Evolutionary conservation across 2,113 vertebrate genomes (phyloP), one percentile per base, ranked within the genome.

Genomic region (Hydrochoerus hydrochaeris): DNA sequence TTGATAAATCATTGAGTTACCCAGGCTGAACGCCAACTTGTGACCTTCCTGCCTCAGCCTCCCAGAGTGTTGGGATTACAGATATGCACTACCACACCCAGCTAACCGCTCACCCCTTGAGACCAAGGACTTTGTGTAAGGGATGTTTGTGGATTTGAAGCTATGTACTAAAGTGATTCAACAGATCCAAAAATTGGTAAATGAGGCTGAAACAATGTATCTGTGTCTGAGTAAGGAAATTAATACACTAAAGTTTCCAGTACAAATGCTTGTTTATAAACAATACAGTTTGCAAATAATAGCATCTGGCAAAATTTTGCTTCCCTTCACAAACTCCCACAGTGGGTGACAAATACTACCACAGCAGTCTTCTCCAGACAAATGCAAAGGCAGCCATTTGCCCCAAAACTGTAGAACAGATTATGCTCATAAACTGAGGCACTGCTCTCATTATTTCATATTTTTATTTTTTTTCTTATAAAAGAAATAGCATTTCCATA

Each of bases 381-480:
- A 78, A 78, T 26, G 28, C 26, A 30, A 46, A 77, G 13, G 44
- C 26, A 49, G 26, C 44, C 41, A 77, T 77, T 26, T 78, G 28
- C 7, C 26, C 44, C 13, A 13, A 78, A 78, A 78, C 46, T 7
- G 7, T 46, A 78, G 17, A 78, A 49, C 44, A 78, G 28, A 49
- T 78, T 78, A 78, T 46, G 26, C 44, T 78, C 28, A 32, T 49
- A 30, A 49, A 7, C 75, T 6, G 3, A 78, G 75, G 13, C 13
- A 78, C 28, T 46, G 26, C 30, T 35, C 5, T 32, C 2, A 89
- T 77, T 58, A 78, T n/a, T 52, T 83, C 35, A 63, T 20, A 63
- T 91, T 81, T 81, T 91, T 88, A 88, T 75, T 67, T 30, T 75
- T 83, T 63, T 87, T 62, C 62, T 85, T 85, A 54, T n/a, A 58